Evolutionary conservation across 1,140 invertebrate genomes (phyloP).

Genomic region (Tetramorium alpestre): DNA sequence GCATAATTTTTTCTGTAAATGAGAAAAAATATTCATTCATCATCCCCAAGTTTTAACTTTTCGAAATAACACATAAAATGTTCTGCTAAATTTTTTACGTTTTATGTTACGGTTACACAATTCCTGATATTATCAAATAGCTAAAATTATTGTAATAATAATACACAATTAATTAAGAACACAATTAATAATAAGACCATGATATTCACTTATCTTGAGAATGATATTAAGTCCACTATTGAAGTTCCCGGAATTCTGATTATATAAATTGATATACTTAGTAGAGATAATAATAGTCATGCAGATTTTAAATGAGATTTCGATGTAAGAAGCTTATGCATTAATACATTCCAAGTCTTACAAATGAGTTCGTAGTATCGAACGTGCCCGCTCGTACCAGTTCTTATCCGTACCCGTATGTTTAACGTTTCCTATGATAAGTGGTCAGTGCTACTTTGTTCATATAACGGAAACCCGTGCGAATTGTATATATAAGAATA

Average conservation of each 20-base stretch:
- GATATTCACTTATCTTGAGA: not conserved
- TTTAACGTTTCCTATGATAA: slow-evolving; percentile 20
- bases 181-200: not conserved
- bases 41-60: not conserved
- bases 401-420: slow-evolving; percentile 35
- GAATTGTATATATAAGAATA: slow-evolving; percentile 60
- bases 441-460: slow-evolving; percentile 20
- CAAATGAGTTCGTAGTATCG: not conserved
- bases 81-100: not conserved
- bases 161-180: not conserved
- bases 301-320: slow-evolving; percentile 2
- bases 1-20: not conserved
- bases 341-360: not conserved
- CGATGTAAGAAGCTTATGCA: not conserved
- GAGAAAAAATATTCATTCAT: not conserved
- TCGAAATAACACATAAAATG: not conserved
- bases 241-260: not conserved
- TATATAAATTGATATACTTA: not conserved
- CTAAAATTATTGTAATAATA: not conserved
- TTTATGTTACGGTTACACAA: not conserved
- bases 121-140: not conserved
- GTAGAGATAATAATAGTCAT: not conserved
- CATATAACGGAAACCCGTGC: slow-evolving; percentile 8
- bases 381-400: slow-evolving; percentile 1
- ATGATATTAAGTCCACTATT: not conserved